phyloP scores from a whole-genome alignment of 2,113 vertebrate genomes.

The Crocuta crocuta region DNA sequence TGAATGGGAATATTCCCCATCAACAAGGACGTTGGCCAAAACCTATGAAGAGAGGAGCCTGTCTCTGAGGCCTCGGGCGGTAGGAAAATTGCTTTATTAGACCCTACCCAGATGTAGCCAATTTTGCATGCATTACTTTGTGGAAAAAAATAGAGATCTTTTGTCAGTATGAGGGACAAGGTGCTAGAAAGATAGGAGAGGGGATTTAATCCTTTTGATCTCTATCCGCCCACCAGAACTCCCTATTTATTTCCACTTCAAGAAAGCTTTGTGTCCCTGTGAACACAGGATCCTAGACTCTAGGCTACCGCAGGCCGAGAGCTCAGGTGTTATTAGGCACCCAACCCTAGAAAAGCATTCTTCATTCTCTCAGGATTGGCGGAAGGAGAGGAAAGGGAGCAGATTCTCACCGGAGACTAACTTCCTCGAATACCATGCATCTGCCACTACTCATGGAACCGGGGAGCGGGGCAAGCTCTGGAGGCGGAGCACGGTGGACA shows the following conservation, averaged over 20 bases:
- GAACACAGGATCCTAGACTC: background rate
- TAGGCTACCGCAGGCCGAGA: background rate
- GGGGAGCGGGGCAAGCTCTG: constrained; percentile 68
- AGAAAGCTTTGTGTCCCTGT: background rate
- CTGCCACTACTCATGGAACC: constrained; percentile 74
- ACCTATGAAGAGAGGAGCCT: background rate
- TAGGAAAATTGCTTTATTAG: background rate
- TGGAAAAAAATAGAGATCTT: background rate
- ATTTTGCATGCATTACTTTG: background rate
- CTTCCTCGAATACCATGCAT: constrained; percentile 40
- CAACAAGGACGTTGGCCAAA: background rate
- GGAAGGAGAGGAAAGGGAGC: background rate
- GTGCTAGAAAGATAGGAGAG: background rate
- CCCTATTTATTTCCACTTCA: background rate
- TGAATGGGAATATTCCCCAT: background rate
- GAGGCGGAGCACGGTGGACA: constrained; percentile 86
- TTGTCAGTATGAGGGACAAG: background rate
- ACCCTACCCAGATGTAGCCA: background rate
- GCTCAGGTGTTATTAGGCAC: no score
- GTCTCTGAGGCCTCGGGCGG: background rate
- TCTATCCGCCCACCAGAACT: background rate
- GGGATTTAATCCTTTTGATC: background rate
- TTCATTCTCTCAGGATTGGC: background rate
- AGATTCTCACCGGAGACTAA: background rate
- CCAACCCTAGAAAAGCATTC: background rate